Evolutionary conservation across 2,888 invertebrate species (phyloP).

Genomic region (Aphodius granarius): DNA sequence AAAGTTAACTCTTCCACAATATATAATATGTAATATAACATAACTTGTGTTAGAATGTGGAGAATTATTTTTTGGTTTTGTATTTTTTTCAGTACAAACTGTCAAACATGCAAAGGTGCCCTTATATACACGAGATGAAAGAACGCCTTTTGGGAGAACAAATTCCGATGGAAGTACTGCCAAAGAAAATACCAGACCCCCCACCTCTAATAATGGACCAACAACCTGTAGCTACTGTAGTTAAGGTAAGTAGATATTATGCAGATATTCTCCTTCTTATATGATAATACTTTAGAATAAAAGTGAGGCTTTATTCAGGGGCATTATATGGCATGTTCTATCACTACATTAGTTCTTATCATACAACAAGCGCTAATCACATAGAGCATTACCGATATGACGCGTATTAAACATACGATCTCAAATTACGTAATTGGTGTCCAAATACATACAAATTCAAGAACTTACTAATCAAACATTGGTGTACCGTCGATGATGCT

Average conservation of each 20-base stretch:
- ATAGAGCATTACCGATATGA: no score
- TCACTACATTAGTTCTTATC: no score
- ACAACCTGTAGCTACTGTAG: conserved; percentile 82
- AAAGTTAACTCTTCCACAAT: neutral
- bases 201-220: conserved; percentile 55
- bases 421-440: no score
- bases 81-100: conserved; percentile 50
- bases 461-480: no score
- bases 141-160: conserved; percentile 81
- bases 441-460: no score
- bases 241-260: conserved; percentile 87
- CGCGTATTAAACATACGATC: no score
- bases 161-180: conserved; percentile 64
- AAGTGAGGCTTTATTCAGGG: no score
- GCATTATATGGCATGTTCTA: no score
- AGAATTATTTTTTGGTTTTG: neutral
- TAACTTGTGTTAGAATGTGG: neutral
- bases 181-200: conserved; percentile 54
- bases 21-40: neutral
- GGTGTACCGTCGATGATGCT: no score
- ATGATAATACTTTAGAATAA: no score
- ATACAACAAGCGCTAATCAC: no score
- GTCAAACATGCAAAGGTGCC: conserved; percentile 82
- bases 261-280: no score
- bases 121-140: conserved; percentile 92